These are phyloP conservation scores for Labrus mixtus DNA, from an alignment of 2,113 vertebrate species.

Conservation along the genomic window DNA sequence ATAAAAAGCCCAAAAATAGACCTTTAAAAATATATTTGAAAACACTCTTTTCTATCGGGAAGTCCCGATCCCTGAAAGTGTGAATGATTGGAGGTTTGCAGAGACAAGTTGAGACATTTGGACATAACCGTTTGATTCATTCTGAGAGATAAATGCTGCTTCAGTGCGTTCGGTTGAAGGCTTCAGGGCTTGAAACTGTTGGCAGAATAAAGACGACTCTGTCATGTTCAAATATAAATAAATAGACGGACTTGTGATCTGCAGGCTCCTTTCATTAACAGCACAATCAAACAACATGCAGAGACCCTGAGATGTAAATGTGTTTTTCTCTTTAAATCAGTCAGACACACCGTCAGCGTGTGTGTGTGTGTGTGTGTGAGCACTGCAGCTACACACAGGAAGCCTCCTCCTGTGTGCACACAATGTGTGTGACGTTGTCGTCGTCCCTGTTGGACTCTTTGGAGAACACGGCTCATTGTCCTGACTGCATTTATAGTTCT, in stretches of 20 bases:
- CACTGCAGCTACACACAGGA: conserved; percentile 70
- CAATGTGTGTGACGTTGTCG: conserved; percentile 62
- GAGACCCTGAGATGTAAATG: too few species aligned
- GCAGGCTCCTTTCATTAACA: neutral
- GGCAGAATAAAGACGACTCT: neutral
- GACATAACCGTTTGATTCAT: too few species aligned
- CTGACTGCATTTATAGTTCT: conserved; percentile 18
- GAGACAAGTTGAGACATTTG: neutral
- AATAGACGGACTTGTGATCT: neutral
- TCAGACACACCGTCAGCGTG: conserved; percentile 5
- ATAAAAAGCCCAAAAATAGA: too few species aligned
- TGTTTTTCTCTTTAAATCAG: neutral
- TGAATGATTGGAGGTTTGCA: neutral
- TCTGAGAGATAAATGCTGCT: too few species aligned
- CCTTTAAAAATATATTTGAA: too few species aligned
- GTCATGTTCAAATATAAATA: neutral
- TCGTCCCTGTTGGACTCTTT: neutral
- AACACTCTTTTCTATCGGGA: too few species aligned
- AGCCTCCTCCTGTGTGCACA: conserved; percentile 59
- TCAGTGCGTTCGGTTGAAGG: neutral
- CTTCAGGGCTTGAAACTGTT: too few species aligned
- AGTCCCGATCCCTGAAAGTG: neutral
- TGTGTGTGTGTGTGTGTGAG: conserved; percentile 31
- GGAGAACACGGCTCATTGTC: neutral
- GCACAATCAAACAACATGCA: neutral